A percentile compares a stretch with the other conserved stretches of the same genome.
These are phyloP conservation scores for Zosterops hypoxanthus DNA, from an alignment of 2,113 vertebrate genomes.

Conservation along the genomic window DNA sequence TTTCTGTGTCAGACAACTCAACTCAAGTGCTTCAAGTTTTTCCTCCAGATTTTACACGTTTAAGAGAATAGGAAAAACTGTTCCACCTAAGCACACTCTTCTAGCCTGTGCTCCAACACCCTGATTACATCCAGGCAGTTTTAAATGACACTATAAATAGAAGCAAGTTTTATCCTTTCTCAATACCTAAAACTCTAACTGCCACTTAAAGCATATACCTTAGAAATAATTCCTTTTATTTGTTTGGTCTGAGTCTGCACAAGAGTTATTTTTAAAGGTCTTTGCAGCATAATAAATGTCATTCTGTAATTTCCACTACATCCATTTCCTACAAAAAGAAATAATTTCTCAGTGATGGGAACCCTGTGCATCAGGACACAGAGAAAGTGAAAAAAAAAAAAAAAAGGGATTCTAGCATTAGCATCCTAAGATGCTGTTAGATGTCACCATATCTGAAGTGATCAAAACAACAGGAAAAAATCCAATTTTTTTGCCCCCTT, in stretches of 20 bases:
- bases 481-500: not conserved
- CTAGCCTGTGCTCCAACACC: not conserved
- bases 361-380: not conserved
- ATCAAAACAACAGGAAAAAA: not conserved
- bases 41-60: not conserved
- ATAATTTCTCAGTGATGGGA: not conserved
- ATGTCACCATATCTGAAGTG: not conserved
- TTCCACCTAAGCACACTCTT: not conserved
- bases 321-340: not conserved
- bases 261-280: not conserved
- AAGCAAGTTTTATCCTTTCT: not conserved
- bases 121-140: not conserved
- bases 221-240: not conserved
- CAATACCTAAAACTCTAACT: not conserved
- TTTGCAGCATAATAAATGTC: not conserved
- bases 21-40: not conserved
- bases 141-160: not conserved
- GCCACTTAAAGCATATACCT: not conserved
- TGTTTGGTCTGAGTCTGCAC: not conserved
- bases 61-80: not conserved
- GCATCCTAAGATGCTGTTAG: not conserved
- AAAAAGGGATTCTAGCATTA: not conserved
- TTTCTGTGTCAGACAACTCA: not conserved
- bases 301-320: not conserved
- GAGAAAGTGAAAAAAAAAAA: not conserved